A percentile compares a stretch with the other conserved stretches of the same genome.
Evolutionary conservation across 1,140 invertebrate genomes (phyloP).

Genomic region (Tetragonula clypearis): DNA sequence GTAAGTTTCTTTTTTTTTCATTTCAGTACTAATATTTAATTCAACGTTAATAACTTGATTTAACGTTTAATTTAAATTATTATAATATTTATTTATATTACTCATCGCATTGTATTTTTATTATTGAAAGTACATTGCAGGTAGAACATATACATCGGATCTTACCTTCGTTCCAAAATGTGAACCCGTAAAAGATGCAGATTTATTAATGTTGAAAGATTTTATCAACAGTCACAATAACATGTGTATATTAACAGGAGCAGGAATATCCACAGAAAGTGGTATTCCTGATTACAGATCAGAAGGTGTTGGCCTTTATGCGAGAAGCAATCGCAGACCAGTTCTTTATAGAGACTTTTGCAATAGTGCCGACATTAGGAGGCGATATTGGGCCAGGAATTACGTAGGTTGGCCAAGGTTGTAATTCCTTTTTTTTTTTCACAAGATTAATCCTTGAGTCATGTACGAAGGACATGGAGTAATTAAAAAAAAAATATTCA

Average conservation of each 20-base stretch:
- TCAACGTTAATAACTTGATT: background rate
- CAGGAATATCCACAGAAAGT: conserved; percentile 97
- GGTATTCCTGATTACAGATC: conserved; percentile 98
- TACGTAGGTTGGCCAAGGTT: conserved; percentile 93
- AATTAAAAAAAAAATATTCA: background rate
- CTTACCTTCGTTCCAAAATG: conserved; percentile 88
- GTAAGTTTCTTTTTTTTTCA: background rate
- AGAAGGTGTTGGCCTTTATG: conserved; percentile 95
- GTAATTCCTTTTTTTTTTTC: background rate
- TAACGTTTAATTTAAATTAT: background rate
- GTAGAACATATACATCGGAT: conserved; percentile 49
- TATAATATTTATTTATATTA: background rate
- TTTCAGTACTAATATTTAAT: background rate
- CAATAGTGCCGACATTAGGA: conserved; percentile 85
- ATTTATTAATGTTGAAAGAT: conserved; percentile 85
- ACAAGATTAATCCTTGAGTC: background rate
- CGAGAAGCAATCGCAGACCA: conserved; percentile 90
- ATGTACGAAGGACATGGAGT: background rate
- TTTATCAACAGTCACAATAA: conserved; percentile 85
- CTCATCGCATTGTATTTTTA: background rate
- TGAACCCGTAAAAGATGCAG: conserved; percentile 83
- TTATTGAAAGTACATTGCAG: conserved; percentile 27
- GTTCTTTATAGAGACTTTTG: conserved; percentile 94
- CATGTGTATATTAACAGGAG: conserved; percentile 92
- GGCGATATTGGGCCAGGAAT: conserved; percentile 98